Base-by-base conservation (phyloP, 2,888 invertebrate genomes). In the Eilema griseolum region DNA sequence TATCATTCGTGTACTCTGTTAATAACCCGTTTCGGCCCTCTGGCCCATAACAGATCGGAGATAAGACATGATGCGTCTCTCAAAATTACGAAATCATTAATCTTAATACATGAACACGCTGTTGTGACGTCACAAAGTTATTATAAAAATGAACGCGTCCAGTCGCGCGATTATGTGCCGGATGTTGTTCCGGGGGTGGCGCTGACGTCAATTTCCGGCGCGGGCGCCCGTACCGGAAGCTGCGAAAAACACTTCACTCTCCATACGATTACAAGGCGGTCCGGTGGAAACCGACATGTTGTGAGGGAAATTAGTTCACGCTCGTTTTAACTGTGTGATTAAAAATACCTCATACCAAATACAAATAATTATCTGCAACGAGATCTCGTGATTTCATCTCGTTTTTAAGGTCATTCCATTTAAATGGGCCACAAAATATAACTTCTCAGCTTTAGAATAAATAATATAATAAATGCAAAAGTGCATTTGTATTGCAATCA, bases 161-260 rank as follows among this genome's bases (percentile, higher is more conserved):
- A 89, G 86, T 87, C 86, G 82, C 66, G 81, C 83, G 89, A 89
- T 90, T 90, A 90, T 87, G 83, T 86, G 72, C 89, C 88, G 91
- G 92, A 92, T 85, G 89, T 89, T 86, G 89, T 85, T 83, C 85
- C 83, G 84, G 77, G 85, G 85, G 82, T 79, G 87, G 88, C 85
- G 86, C 87, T 89, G 90, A 90, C 90, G 88, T 86, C 90, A 87
- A 86, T 86, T 88, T 90, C 91, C 93, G 89, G 85, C 75, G 77
- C 79, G 79, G 81, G 85, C 86, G 86, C 84, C 79, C 80, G 81
- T 78, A 66, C 83, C 89, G 91, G 90, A 92, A 90, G 88, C 89
- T 89, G 72, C 71, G 81, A 83, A 86, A 86, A 83, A 86, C 84
- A 82, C 84, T 79, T 81, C 80, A 76, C 81, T 79, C 83, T 83